These are phyloP conservation scores for Chaetophractus vellerosus DNA, from an alignment of 2,797 vertebrate genomes.

Conservation along the genomic window DNA sequence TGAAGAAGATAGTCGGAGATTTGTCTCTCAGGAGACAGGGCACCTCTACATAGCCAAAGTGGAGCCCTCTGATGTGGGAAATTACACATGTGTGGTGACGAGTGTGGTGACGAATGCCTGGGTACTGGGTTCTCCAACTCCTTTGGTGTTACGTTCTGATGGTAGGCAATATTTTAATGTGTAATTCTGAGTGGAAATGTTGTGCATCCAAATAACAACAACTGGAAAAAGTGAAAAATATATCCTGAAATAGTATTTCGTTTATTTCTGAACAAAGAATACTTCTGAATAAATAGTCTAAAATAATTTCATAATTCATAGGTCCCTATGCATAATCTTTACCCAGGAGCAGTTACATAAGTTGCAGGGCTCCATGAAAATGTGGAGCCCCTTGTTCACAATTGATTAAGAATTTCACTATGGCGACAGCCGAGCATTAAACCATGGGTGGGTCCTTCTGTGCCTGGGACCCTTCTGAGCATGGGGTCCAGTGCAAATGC, in stretches of 20 bases:
- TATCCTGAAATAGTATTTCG: not conserved
- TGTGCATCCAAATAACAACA: not conserved
- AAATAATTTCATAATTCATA: not conserved
- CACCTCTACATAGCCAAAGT: constrained; percentile 98
- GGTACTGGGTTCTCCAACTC: constrained; percentile 95
- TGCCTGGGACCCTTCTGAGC: not conserved
- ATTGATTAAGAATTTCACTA: not conserved
- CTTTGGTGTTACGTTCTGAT: constrained; percentile 95
- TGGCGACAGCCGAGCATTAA: not conserved
- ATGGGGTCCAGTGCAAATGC: not conserved
- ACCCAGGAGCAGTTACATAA: not conserved
- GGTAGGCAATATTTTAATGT: constrained; percentile 89
- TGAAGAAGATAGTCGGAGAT: constrained; percentile 95
- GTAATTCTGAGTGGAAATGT: not conserved
- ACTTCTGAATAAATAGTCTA: too few species aligned
- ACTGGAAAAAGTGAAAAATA: not conserved
- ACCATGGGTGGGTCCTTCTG: not conserved
- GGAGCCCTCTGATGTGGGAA: constrained; percentile 95
- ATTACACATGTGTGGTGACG: constrained; percentile 96
- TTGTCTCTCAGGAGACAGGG: constrained; percentile 97
- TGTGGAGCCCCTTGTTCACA: accelerated
- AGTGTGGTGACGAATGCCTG: constrained; percentile 92
- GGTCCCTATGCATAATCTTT: not conserved
- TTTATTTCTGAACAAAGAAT: not conserved
- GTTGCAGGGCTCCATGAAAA: not conserved